These are phyloP conservation scores for Corythucha ciliata DNA, from an alignment of 2,888 invertebrate genomes.

Conservation along the genomic window DNA sequence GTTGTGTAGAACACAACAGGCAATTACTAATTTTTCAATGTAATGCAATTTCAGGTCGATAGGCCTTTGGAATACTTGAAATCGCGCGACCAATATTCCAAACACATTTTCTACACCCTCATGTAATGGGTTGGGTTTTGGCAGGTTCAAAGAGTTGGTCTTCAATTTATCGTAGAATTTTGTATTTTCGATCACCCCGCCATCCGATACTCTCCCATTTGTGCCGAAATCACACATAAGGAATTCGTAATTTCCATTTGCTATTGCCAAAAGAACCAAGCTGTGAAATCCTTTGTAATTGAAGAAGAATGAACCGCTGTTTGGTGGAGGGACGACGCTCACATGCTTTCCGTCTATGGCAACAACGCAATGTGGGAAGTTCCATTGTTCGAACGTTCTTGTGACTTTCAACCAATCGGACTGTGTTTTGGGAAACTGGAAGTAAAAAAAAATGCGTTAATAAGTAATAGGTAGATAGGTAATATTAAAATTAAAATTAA, in stretches of 20 bases:
- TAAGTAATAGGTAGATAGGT: too few species aligned
- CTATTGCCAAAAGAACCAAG: too few species aligned
- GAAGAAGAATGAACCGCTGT: slow-evolving; percentile 34
- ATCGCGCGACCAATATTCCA: slow-evolving; percentile 16
- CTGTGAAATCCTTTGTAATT: slow-evolving; percentile 37
- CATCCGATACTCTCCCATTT: slow-evolving; percentile 1
- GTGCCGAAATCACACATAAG: slow-evolving; percentile 17
- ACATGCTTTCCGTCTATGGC: slow-evolving; percentile 37
- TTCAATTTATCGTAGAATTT: slow-evolving; percentile 9
- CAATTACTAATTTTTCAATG: slow-evolving; percentile 7
- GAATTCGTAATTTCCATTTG: slow-evolving; percentile 16
- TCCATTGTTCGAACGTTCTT: too few species aligned
- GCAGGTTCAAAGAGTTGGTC: neutral
- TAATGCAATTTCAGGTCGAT: slow-evolving; percentile 3
- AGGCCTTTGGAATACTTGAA: slow-evolving; percentile 9
- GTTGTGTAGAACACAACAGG: slow-evolving; percentile 13
- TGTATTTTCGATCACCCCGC: slow-evolving; percentile 10
- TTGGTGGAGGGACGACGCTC: slow-evolving; percentile 33
- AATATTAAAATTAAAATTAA: too few species aligned
- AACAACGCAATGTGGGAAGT: slow-evolving; percentile 35
- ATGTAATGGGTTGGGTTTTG: neutral
- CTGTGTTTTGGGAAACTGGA: too few species aligned
- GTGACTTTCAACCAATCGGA: too few species aligned
- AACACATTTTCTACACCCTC: slow-evolving; percentile 14
- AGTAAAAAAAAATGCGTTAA: too few species aligned